phyloP scores from a whole-genome alignment of 23 tunicate species.

The Ascidia mentula region DNA sequence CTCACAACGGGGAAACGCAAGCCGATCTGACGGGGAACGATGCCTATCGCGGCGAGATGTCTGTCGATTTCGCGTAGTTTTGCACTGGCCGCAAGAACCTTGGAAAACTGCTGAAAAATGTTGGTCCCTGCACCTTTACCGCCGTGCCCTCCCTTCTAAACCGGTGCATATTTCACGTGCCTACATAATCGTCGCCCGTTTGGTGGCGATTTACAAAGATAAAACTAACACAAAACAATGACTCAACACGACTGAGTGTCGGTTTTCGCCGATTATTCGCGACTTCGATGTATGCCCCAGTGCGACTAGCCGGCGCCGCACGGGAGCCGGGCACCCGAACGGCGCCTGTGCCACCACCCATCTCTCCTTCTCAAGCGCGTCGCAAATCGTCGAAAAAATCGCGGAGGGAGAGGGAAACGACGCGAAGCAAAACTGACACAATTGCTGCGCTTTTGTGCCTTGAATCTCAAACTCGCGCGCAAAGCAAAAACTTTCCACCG shows the following conservation, averaged over 20 bases:
- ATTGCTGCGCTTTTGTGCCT: slow-evolving; percentile 6
- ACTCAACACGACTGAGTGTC: slow-evolving; percentile 29
- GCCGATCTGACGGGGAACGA: slow-evolving; percentile 2
- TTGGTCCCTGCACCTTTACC: neutral
- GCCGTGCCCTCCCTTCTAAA: slow-evolving; percentile 7
- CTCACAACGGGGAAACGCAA: no score
- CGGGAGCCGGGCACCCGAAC: slow-evolving; percentile 29
- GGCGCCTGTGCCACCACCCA: slow-evolving; percentile 31
- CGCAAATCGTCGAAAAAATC: neutral
- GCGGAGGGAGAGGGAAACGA: neutral
- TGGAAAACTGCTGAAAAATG: neutral
- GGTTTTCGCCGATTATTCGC: slow-evolving; percentile 39
- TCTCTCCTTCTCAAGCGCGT: slow-evolving; percentile 22
- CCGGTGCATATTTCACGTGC: neutral
- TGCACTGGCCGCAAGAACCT: neutral
- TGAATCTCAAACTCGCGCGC: neutral
- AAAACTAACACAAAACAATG: slow-evolving; percentile 30
- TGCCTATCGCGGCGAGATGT: slow-evolving; percentile 16
- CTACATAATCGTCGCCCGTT: neutral
- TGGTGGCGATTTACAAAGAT: neutral
- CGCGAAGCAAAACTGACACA: slow-evolving; percentile 1
- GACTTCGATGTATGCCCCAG: slow-evolving; percentile 27
- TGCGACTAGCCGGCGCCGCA: slow-evolving; percentile 45
- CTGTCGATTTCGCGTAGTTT: slow-evolving; percentile 14
- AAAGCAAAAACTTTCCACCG: neutral